Conservation (phyloP, 64 coral and sea anemone genomes). For the Dendronephthya gigantea region DNA sequence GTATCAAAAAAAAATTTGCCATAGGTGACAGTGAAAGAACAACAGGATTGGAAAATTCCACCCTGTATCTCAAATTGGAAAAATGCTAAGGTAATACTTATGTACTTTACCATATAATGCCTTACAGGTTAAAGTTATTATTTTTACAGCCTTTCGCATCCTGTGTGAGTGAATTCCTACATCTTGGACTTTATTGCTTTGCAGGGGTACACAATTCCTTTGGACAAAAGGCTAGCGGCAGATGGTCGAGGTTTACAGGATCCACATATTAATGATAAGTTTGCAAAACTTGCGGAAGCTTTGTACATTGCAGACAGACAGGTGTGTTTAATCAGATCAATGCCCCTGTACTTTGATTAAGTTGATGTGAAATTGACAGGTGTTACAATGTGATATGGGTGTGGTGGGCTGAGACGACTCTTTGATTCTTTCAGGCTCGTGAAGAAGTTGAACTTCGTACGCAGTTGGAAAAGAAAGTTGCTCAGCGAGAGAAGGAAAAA, state of each 20-base stretch:
- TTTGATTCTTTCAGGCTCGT: slow-evolving; percentile 54
- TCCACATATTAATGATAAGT: slow-evolving; percentile 98
- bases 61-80: slow-evolving; percentile 99
- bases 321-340: too few species aligned
- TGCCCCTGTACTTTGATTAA: too few species aligned
- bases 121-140: neutral
- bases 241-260: slow-evolving; percentile 93
- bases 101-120: too few species aligned
- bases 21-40: slow-evolving; percentile 95
- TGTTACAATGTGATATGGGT: neutral
- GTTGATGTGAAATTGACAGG: neutral
- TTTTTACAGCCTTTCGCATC: neutral
- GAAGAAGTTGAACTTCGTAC: slow-evolving; percentile 83
- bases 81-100: slow-evolving; percentile 83
- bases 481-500: slow-evolving; percentile 86
- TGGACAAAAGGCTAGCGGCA: slow-evolving; percentile 89
- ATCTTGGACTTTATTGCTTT: neutral
- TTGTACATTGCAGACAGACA: slow-evolving; percentile 98
- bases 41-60: slow-evolving; percentile 99
- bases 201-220: slow-evolving; percentile 94
- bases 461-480: slow-evolving; percentile 86
- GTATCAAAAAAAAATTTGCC: too few species aligned
- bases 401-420: neutral
- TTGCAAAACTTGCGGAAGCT: slow-evolving; percentile 98
- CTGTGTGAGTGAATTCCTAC: neutral